Conservation (phyloP, 2,888 invertebrate genomes). For the Pyrrhia umbra region DNA sequence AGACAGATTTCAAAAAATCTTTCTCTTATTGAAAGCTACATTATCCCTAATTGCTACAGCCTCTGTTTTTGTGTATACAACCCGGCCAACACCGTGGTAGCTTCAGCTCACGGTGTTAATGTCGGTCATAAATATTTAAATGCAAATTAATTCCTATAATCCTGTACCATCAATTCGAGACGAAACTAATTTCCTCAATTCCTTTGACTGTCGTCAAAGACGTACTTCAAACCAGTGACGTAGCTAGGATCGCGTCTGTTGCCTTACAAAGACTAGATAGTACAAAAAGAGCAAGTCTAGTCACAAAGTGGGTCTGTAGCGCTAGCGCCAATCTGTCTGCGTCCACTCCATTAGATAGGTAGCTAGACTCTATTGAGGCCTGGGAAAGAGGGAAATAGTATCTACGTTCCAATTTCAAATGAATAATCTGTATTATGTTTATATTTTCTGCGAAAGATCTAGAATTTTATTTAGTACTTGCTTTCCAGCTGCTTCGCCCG, state of each 20-base stretch:
- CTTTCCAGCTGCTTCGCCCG: no score
- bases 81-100: no score
- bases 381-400: not conserved
- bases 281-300: constrained; percentile 29
- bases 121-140: no score
- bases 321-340: constrained; percentile 9
- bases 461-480: not conserved
- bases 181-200: not conserved
- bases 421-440: not conserved
- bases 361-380: not conserved
- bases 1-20: no score
- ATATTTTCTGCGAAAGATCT: not conserved
- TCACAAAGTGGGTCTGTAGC: constrained; percentile 4
- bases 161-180: not conserved
- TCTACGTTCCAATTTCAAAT: no score
- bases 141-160: not conserved
- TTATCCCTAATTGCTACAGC: no score
- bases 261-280: constrained; percentile 6
- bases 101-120: no score
- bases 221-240: not conserved
- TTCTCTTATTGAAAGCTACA: no score
- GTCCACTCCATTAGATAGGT: constrained; percentile 24
- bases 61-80: no score
- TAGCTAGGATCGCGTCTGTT: not conserved
- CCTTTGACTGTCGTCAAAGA: not conserved